Evolutionary conservation across 2,797 vertebrate genomes (phyloP).

Genomic region (Lutjanus campechanus): DNA sequence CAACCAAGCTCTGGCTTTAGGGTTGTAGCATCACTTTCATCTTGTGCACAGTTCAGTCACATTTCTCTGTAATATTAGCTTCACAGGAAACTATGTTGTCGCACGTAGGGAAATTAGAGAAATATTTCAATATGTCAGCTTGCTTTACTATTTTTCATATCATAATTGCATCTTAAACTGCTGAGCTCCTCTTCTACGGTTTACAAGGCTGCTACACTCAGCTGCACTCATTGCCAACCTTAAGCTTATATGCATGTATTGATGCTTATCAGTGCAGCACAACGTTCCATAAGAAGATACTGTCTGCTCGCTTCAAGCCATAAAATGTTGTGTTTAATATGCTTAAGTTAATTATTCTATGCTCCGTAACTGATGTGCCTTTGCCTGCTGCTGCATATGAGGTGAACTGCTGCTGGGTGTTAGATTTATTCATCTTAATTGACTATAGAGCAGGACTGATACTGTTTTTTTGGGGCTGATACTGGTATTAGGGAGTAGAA

Average conservation of each 20-base stretch:
- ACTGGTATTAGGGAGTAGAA: too few relatives aligned
- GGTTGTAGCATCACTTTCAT: conserved; percentile 13
- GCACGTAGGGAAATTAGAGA: neutral
- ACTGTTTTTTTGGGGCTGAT: too few relatives aligned
- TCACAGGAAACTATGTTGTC: conserved; percentile 17
- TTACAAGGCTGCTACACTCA: conserved; percentile 16
- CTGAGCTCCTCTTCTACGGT: conserved; percentile 19
- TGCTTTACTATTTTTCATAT: conserved; percentile 48
- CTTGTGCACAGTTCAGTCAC: neutral
- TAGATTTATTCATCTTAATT: conserved; percentile 26
- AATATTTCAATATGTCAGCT: conserved; percentile 24
- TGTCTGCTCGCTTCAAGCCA: conserved; percentile 25
- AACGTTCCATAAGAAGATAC: conserved; percentile 6
- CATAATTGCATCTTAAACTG: conserved; percentile 61
- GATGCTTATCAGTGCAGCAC: conserved; percentile 54
- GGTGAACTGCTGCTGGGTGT: conserved; percentile 3
- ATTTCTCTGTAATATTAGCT: conserved; percentile 2
- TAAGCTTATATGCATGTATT: conserved; percentile 40
- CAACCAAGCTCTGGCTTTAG: conserved; percentile 22
- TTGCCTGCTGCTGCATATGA: conserved; percentile 9
- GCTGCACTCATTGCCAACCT: conserved; percentile 28
- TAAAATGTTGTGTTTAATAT: conserved; percentile 37
- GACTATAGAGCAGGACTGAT: neutral
- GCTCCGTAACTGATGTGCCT: conserved; percentile 16
- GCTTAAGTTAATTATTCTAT: conserved; percentile 34